A percentile compares a stretch with the other conserved stretches of the same genome.
Conservation (phyloP, 2,113 vertebrate genomes). For the Eubucco bourcierii region DNA sequence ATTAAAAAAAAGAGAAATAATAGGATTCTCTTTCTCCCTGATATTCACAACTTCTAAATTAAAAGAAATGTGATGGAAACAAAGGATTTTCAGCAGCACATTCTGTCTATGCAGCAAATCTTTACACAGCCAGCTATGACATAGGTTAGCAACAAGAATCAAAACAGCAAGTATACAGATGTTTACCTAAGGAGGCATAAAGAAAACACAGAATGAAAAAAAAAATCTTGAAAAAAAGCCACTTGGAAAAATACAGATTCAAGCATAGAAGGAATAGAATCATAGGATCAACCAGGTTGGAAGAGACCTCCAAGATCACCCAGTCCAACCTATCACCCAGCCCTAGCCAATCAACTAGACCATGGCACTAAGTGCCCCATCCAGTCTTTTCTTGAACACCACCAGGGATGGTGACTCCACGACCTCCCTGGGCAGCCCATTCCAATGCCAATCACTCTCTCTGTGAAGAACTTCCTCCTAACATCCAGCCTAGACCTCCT, state of each 20-base stretch:
- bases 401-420: too few relatives aligned
- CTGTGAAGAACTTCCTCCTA: too few relatives aligned
- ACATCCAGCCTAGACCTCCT: too few relatives aligned
- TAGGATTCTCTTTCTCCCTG: neutral
- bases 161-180: neutral
- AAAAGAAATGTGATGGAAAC: neutral
- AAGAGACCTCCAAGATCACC: too few relatives aligned
- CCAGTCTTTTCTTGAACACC: too few relatives aligned
- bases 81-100: neutral
- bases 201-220: neutral
- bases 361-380: too few relatives aligned
- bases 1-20: neutral
- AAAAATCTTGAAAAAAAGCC: neutral
- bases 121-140: neutral
- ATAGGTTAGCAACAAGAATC: neutral
- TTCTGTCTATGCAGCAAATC: rapidly evolving
- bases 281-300: too few relatives aligned
- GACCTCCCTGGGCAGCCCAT: too few relatives aligned
- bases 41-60: neutral
- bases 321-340: too few relatives aligned
- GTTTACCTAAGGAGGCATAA: neutral
- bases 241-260: neutral
- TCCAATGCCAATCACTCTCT: too few relatives aligned
- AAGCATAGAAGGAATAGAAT: neutral
- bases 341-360: too few relatives aligned